Conservation (phyloP, 2,797 vertebrate genomes). For the Sphenodon punctatus region DNA sequence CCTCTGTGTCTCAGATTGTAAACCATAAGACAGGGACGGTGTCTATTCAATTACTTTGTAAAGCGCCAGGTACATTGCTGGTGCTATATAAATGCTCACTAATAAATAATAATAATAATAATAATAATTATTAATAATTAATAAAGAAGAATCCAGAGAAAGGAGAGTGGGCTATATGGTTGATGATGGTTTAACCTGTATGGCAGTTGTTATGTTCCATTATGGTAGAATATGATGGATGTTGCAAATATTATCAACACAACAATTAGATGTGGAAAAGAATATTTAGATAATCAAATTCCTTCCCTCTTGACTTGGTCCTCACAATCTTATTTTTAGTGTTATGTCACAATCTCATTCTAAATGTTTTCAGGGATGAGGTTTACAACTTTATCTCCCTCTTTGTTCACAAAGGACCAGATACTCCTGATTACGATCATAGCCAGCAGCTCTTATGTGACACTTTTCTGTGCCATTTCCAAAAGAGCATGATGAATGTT, state of each 20-base stretch:
- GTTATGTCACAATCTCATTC: constrained; percentile 8
- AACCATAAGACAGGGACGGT: too few relatives aligned
- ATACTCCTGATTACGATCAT: background rate
- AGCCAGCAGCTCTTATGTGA: background rate
- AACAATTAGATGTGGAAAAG: background rate
- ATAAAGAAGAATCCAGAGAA: too few relatives aligned
- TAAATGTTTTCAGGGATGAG: background rate
- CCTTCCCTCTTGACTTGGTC: background rate
- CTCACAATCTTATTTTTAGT: background rate
- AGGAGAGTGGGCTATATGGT: too few relatives aligned
- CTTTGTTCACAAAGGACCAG: background rate
- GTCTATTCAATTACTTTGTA: too few relatives aligned
- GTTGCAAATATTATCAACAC: background rate
- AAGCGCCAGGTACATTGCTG: too few relatives aligned
- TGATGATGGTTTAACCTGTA: too few relatives aligned
- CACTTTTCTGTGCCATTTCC: background rate
- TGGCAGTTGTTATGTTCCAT: too few relatives aligned
- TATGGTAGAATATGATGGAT: background rate
- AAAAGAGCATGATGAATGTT: background rate
- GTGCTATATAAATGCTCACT: too few relatives aligned
- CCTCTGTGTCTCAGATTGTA: too few relatives aligned
- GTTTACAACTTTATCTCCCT: background rate
- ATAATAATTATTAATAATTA: too few relatives aligned
- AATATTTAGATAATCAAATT: background rate
- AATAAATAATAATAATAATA: too few relatives aligned